Evolutionary conservation across 2,113 vertebrate genomes (phyloP), one percentile per base, ranked within the genome.

Genomic region (Ursus arctos): DNA sequence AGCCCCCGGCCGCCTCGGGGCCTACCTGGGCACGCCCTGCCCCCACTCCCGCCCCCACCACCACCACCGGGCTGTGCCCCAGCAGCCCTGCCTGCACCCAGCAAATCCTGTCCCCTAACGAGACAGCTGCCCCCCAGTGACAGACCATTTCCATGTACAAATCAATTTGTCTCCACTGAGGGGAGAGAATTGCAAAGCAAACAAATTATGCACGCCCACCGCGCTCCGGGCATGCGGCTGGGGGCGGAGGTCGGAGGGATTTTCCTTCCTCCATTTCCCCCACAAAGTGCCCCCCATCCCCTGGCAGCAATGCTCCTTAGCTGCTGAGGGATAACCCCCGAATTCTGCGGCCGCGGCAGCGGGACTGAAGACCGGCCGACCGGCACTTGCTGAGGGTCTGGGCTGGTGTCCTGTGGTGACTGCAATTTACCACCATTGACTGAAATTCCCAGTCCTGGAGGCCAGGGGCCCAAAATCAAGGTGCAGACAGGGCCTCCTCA

Each of bases 181-280:
- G 98, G 99, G 99, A 99, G 99, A 99, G 99, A 99, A 99, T 99
- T 99, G 99, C 99, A 99, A 99, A 99, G 99, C 99, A 99, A 99
- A 99, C 99, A 99, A 99, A 99, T 99, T 99, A 99, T 98, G 98
- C 98, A 98, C 99, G 99, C 99, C 99, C 99, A 99, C 99, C 99
- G 99, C 99, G 98, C 99, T 98, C 98, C 98, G 98, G 99, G 99
- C 99, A 98, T 98, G 99, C 98, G 69, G 99, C 98, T 98, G 67
- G 91, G 98, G 98, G 98, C 98, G 97, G 98, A 98, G 98, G 98
- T 98, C 97, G 91, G 97, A 98, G 95, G 87, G 84, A 82, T n/a
- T 55, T 92, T 47, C 92, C 97, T 97, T 94, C 90, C 98, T 96
- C 80, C 71, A 76, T 96, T 95, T 98, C 96, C 95, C 95, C 97